Evolutionary conservation across 2,113 vertebrate genomes (phyloP), one percentile per base, ranked within the genome.

Genomic region (Gorilla gorilla): DNA sequence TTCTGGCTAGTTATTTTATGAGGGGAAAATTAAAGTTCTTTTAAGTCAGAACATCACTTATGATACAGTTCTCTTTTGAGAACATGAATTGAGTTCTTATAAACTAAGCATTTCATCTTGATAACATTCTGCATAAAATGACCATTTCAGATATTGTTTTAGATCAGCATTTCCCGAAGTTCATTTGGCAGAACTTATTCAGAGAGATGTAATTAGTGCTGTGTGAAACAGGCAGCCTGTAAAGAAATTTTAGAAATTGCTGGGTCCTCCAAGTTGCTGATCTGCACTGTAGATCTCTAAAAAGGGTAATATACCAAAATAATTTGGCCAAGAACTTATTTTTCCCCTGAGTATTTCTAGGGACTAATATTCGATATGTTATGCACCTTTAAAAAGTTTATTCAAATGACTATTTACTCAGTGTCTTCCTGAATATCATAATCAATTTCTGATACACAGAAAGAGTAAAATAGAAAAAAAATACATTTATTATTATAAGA

Each of bases 111-210:
- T 86, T 94, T 94, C 5, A 3, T 94, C 75, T 80, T 95, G 82
- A 79, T 59, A 83, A 75, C 89, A 11, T 27, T 25, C 14, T 95
- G 70, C 87, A 52, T 64, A 83, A 92, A 94, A 68, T 92, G 80
- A 61, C 82, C 79, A 78, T 89, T 87, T 64, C 25, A 76, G 6
- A 88, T 43, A 90, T 57, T 95, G 81, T 75, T 97, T 94, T 90
- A 90, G 61, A 68, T 97, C 90, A 95, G 79, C 68, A 95, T 90
- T 96, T 93, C 48, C 79, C 55, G 27, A 90, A 94, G 8, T 18
- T 8, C 48, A 87, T 75, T 93, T 82, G 79, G 52, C 68, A 96
- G 79, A 93, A 89, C 11, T 75, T 94, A 52, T 80, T 94, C 61
- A 84, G 57, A 94, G 14, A 14, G 38, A 83, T 76, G 27, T 43